Evolutionary conservation across 2,888 invertebrate species (phyloP).

Genomic region (Melanargia galathea): DNA sequence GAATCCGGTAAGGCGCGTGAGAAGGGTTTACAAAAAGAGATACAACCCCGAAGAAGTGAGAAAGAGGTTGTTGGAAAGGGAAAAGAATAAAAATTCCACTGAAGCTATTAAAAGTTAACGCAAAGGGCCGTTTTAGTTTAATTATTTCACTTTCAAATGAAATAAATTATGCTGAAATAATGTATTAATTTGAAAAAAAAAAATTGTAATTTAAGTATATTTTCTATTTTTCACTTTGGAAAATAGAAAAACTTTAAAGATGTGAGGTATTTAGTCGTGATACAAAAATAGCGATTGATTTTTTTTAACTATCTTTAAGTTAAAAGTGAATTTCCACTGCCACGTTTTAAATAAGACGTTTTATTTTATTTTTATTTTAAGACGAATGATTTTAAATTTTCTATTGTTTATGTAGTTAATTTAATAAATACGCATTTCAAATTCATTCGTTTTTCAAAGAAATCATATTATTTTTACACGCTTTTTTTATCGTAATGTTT

Average conservation of each 20-base stretch:
- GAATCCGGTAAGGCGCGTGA: constrained; percentile 70
- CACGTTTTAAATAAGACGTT: constrained; percentile 6
- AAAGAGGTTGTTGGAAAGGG: constrained; percentile 72
- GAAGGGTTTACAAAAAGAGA: constrained; percentile 72
- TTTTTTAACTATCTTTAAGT: background rate
- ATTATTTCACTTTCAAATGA: background rate
- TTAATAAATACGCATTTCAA: no score
- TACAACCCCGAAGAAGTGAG: constrained; percentile 80
- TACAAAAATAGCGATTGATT: no score
- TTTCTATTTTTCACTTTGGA: no score
- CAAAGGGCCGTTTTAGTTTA: background rate
- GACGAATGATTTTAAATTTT: background rate
- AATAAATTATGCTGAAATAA: constrained; percentile 6
- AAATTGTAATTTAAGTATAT: no score
- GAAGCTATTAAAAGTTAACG: constrained; percentile 37
- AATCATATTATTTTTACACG: no score
- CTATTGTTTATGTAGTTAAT: no score
- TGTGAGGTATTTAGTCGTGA: no score
- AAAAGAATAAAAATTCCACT: constrained; percentile 56
- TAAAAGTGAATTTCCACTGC: constrained; percentile 3
- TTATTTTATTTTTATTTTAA: background rate
- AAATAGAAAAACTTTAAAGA: no score
- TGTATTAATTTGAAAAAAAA: no score
- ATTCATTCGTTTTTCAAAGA: no score
- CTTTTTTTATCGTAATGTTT: no score